Evolutionary conservation across 2,113 vertebrate genomes (phyloP).

Genomic region (Thamnophis sirtalis): DNA sequence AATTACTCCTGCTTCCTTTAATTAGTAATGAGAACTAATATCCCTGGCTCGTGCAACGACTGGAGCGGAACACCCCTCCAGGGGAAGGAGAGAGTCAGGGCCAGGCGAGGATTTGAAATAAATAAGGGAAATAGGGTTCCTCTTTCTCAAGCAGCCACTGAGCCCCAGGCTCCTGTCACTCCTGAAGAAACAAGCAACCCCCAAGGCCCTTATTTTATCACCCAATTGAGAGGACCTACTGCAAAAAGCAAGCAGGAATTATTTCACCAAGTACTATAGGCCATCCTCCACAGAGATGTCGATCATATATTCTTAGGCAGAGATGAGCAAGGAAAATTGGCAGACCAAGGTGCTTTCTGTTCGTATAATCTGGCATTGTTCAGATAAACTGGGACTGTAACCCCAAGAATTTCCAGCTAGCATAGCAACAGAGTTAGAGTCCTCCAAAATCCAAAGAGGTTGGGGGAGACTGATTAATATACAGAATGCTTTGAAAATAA

Average conservation of each 20-base stretch:
- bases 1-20: conserved; percentile 83
- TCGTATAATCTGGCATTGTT: background rate
- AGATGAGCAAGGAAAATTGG: background rate
- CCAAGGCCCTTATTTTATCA: conserved; percentile 32
- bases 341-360: background rate
- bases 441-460: background rate
- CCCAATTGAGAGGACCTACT: conserved; percentile 27
- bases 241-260: conserved; percentile 22
- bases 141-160: conserved; percentile 23
- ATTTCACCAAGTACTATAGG: background rate
- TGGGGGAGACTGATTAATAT: background rate
- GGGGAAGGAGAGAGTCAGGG: conserved; percentile 53
- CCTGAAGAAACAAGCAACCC: conserved; percentile 27
- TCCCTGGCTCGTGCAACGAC: conserved; percentile 61
- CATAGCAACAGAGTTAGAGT: background rate
- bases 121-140: conserved; percentile 20
- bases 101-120: conserved; percentile 37
- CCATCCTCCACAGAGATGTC: background rate
- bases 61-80: conserved; percentile 64
- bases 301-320: background rate
- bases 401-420: background rate
- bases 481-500: background rate
- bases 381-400: background rate
- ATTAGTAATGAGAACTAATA: conserved; percentile 98
- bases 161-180: conserved; percentile 30